Percentiles rank a stretch among this genome's conserved stretches.
phyloP scores from a whole-genome alignment of 2,797 vertebrate genomes.

The Gymnocypris eckloni region DNA sequence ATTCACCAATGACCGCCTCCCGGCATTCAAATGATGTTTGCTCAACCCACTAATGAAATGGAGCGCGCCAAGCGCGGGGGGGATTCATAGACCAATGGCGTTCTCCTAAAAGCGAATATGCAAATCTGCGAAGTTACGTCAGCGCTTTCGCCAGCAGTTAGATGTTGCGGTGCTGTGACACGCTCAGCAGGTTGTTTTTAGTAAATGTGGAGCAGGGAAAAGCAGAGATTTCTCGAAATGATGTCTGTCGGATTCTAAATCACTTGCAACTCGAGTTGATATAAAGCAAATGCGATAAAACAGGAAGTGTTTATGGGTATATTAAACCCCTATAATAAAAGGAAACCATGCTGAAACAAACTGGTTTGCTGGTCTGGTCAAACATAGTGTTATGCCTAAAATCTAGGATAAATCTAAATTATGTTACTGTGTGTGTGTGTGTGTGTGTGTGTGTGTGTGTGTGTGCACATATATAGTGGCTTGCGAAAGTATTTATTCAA shows the following conservation, averaged over 20 bases:
- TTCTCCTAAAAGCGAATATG: conserved; percentile 32
- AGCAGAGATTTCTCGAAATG: not conserved
- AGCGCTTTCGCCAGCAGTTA: conserved; percentile 52
- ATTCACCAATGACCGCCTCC: conserved; percentile 62
- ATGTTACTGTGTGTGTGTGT: not conserved
- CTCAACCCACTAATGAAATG: conserved; percentile 61
- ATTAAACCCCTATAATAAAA: too few species aligned
- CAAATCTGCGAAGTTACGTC: conserved; percentile 53
- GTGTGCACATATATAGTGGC: too few species aligned
- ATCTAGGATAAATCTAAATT: not conserved
- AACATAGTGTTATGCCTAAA: not conserved
- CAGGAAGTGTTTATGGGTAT: not conserved
- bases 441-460: too few species aligned
- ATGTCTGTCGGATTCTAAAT: not conserved
- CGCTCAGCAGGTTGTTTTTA: conserved; percentile 42
- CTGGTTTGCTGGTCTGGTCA: not conserved
- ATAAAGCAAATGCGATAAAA: not conserved
- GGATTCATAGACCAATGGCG: conserved; percentile 58
- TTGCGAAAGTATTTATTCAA: too few species aligned
- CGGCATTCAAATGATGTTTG: conserved; percentile 60
- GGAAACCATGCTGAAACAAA: not conserved
- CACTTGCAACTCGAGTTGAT: not conserved
- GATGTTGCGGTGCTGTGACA: conserved; percentile 47
- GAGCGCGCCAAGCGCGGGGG: conserved; percentile 51
- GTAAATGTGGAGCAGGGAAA: conserved; percentile 19